Evolutionary conservation across 2,113 vertebrate genomes (phyloP).

Genomic region (Amphiprion ocellaris): DNA sequence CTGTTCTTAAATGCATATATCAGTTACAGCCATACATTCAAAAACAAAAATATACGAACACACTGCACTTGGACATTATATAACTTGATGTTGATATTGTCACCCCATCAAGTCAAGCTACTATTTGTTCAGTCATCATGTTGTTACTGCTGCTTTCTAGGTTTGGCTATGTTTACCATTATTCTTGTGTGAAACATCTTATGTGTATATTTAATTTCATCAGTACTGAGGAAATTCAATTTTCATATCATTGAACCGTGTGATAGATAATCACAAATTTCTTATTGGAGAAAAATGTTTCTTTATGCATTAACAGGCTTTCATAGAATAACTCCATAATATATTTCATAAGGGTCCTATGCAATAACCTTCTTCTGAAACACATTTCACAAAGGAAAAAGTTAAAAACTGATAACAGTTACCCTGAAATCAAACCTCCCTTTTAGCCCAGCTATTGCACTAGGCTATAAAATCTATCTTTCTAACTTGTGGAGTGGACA

Average conservation of each 20-base stretch:
- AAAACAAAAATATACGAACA: constrained; percentile 18
- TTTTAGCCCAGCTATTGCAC: not conserved
- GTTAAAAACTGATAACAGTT: constrained; percentile 13
- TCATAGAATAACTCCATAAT: too few relatives aligned
- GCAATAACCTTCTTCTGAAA: constrained; percentile 1
- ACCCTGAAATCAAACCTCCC: not conserved
- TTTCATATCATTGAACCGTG: too few relatives aligned
- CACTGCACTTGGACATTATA: constrained; percentile 3
- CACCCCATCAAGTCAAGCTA: not conserved
- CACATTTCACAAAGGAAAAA: not conserved
- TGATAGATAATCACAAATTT: too few relatives aligned
- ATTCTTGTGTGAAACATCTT: not conserved
- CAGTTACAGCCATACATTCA: constrained; percentile 1
- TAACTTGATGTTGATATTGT: not conserved
- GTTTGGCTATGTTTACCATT: not conserved
- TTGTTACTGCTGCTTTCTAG: constrained; percentile 2
- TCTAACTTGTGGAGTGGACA: not conserved
- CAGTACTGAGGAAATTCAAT: too few relatives aligned
- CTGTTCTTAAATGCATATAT: constrained; percentile 47
- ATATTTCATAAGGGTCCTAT: not conserved
- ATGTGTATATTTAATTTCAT: too few relatives aligned
- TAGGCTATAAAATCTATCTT: not conserved
- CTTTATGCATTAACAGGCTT: too few relatives aligned
- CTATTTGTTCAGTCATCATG: not conserved
- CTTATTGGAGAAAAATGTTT: too few relatives aligned